Evolutionary conservation across 1,140 invertebrate species (phyloP), one percentile per base, ranked within the genome.

Genomic region (Campoletis sonorensis): DNA sequence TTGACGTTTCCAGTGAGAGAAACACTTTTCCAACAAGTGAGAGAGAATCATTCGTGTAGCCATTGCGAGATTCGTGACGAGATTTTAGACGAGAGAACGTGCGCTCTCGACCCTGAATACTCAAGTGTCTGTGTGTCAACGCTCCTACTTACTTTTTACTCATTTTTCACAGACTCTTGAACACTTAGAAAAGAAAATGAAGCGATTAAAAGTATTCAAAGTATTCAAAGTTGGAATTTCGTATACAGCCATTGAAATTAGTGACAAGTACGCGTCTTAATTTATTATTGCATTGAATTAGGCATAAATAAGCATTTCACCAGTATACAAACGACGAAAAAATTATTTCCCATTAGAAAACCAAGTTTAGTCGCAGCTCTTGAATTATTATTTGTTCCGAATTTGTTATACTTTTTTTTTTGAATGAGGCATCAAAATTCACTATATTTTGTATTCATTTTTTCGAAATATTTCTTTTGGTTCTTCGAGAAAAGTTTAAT

Each of bases 21-120:
- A 58, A 58, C 54, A n/a, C 18, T 58, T 58, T 58, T 58, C 21
- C 54, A 58, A 10, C 18, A 13, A 45, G 40, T 45, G 8, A 45
- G 54, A 58, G 54, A 58, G 54, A n/a, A 58, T 58, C 54, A 21
- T 21, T 58, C 5, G 21, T 21, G 18, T 7, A 58, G 54, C 54
- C 21, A n/a, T 23, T n/a, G 18, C 18, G 18, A 58, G 54, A 58
- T 8, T 58, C 54, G 54, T 58, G 54, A 58, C 54, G 21, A 58
- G 54, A 58, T 58, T 58, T 58, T 58, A 58, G 54, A 58, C 54
- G 54, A 58, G 54, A 58, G 54, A n/a, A 21, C 54, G 54, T 58
- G 54, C 18, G 54, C 54, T 58, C 18, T 58, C 54, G 54, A 23
- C 54, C 18, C 54, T 58, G 54, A 58, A 58, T 58, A 58, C 54